These are phyloP conservation scores for Zoanthus sociatus DNA, from an alignment of 92 coral and sea anemone genomes.

Conservation along the genomic window DNA sequence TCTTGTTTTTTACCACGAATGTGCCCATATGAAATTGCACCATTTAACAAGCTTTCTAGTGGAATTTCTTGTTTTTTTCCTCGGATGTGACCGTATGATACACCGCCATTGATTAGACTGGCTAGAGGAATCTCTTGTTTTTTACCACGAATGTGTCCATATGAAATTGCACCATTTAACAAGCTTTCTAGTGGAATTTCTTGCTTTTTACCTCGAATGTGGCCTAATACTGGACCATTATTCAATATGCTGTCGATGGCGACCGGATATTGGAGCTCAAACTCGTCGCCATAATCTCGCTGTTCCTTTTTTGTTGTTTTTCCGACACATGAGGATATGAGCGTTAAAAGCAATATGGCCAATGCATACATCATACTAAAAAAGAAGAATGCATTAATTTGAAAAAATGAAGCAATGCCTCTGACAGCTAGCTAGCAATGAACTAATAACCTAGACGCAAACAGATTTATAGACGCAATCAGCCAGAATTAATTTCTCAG, in stretches of 20 bases:
- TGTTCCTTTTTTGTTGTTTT: not conserved
- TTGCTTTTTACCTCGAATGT: constrained; percentile 33
- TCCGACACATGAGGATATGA: constrained; percentile 10
- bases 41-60: constrained; percentile 2
- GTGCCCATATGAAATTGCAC: constrained; percentile 22
- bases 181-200: constrained; percentile 21
- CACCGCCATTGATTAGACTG: constrained; percentile 12
- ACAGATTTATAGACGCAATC: too few species aligned
- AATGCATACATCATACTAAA: constrained; percentile 22
- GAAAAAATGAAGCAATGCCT: too few species aligned
- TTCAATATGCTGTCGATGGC: constrained; percentile 5
- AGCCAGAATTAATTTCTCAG: too few species aligned
- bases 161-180: constrained; percentile 16
- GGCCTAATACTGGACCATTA: constrained; percentile 13
- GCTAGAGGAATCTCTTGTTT: constrained; percentile 18
- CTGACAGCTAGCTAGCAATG: too few species aligned
- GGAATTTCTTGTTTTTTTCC: constrained; percentile 40
- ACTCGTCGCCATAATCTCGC: not conserved
- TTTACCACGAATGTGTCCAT: constrained; percentile 34
- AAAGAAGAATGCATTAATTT: not conserved
- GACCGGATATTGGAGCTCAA: constrained; percentile 1
- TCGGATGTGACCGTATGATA: constrained; percentile 25
- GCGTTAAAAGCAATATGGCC: constrained; percentile 15
- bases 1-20: constrained; percentile 35
- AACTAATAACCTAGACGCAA: too few species aligned